Base-by-base conservation (phyloP, 2,888 invertebrate species). In the Microctonus brassicae region DNA sequence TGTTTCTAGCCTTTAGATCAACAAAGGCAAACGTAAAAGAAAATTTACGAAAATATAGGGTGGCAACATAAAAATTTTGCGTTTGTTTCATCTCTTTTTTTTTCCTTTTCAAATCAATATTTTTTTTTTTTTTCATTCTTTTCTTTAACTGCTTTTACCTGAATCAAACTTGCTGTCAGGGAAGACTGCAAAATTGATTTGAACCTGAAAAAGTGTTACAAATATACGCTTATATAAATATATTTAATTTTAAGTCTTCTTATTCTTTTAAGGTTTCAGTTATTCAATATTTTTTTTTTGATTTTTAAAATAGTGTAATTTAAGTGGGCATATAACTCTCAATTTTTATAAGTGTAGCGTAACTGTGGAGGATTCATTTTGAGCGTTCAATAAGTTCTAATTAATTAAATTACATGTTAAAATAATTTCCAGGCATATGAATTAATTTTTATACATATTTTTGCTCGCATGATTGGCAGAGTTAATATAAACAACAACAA, bases 101-200 rank as follows among this genome's bases (percentile, higher is more conserved):
- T 36, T 55, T 22, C 7, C 24, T 13, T 57, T 26, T 3, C 34
- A 22, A n/a, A n/a, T n/a, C n/a, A 60, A 60, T 10, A 36, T 53
- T 66, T 55, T 66, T 55, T 3, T 66, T 55, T 3, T 42, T 4
- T 29, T 64, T 42, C 11, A 36, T 24, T 47, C 24, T 53, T 52
- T 42, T 39, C 64, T 42, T 13, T 57, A 36, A 42, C 22, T 39
- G 33, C 39, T 63, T 84, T 86, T 86, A 86, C 86, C 86, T 86
- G 85, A 84, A 84, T 86, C 85, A 81, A 84, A 81, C 80, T 85
- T 86, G 85, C 82, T 81, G 82, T 86, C 86, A 78, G 84, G 83
- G 83, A 82, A 85, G 83, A 85, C 84, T 81, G 84, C 83, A 83
- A 84, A 84, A 85, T 83, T 84, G 82, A 84, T 85, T 84, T 86